Conservation (phyloP, 2,797 vertebrate genomes). For the Loriculus beryllinus region DNA sequence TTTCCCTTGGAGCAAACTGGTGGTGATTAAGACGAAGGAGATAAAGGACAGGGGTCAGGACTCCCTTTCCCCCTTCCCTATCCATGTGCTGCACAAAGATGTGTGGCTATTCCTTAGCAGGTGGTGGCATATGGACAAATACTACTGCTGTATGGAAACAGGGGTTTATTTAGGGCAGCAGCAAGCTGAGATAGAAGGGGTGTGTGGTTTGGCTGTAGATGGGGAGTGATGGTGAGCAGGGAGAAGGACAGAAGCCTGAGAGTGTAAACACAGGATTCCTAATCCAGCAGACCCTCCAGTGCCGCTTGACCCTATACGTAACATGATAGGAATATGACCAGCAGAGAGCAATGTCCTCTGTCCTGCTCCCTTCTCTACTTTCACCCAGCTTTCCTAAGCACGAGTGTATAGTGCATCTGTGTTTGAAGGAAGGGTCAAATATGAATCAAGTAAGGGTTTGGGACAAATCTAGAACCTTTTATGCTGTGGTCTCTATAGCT, state of each 20-base stretch:
- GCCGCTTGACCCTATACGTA: background rate
- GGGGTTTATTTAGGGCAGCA: background rate
- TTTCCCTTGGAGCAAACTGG: background rate
- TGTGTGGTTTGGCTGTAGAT: background rate
- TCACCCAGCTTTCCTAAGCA: background rate
- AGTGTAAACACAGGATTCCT: background rate
- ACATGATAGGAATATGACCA: background rate
- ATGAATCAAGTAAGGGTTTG: background rate
- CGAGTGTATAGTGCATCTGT: background rate
- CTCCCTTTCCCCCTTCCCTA: background rate
- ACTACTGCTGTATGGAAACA: rapidly evolving
- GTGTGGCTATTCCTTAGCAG: rapidly evolving
- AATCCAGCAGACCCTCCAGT: background rate
- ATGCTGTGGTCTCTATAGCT: rapidly evolving
- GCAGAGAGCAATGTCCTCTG: background rate
- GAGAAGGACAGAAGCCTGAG: background rate
- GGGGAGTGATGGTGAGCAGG: background rate
- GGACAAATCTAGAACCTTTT: background rate
- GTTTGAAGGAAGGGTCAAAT: background rate
- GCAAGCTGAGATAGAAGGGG: background rate
- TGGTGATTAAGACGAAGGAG: background rate
- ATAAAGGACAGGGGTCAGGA: background rate
- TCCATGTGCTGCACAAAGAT: background rate
- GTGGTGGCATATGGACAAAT: background rate
- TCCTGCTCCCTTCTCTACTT: background rate